Conservation (phyloP, 2,888 invertebrate species). For the Melolontha melolontha region DNA sequence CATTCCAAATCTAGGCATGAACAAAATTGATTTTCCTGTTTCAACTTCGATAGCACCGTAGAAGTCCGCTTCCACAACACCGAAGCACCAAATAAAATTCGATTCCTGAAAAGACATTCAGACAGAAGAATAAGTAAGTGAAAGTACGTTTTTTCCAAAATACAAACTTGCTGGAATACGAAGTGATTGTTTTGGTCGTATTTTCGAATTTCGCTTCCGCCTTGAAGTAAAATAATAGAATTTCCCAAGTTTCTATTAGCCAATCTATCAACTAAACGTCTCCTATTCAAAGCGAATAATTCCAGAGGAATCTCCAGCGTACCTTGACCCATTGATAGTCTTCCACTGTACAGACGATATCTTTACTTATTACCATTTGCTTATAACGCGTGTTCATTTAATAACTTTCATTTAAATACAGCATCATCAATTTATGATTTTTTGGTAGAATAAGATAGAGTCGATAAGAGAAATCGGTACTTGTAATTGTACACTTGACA, state of each 20-base stretch:
- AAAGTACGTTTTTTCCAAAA: no score
- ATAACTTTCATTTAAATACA: no score
- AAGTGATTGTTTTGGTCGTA: conserved; percentile 90
- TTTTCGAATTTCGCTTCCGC: conserved; percentile 82
- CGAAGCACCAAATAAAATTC: conserved; percentile 96
- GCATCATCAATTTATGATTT: no score
- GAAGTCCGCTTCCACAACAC: conserved; percentile 91
- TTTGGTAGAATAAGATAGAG: no score
- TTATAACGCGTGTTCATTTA: no score
- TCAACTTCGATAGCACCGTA: conserved; percentile 85
- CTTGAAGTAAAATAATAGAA: conserved; percentile 84
- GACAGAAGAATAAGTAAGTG: background rate
- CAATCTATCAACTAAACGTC: conserved; percentile 74
- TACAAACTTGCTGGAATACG: conserved; percentile 84
- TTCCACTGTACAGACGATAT: conserved; percentile 44
- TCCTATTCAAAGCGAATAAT: conserved; percentile 83
- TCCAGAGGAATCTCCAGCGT: conserved; percentile 83
- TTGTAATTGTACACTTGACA: no score
- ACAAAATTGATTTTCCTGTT: conserved; percentile 78
- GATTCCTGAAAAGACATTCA: conserved; percentile 82
- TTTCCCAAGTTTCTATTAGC: conserved; percentile 63
- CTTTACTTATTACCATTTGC: no score
- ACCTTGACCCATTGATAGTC: conserved; percentile 75
- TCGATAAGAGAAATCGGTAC: no score
- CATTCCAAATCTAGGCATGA: conserved; percentile 88